Evolutionary conservation across 2,888 invertebrate species (phyloP), one percentile per base, ranked within the genome.

Genomic region (Lycophotia porphyrea): DNA sequence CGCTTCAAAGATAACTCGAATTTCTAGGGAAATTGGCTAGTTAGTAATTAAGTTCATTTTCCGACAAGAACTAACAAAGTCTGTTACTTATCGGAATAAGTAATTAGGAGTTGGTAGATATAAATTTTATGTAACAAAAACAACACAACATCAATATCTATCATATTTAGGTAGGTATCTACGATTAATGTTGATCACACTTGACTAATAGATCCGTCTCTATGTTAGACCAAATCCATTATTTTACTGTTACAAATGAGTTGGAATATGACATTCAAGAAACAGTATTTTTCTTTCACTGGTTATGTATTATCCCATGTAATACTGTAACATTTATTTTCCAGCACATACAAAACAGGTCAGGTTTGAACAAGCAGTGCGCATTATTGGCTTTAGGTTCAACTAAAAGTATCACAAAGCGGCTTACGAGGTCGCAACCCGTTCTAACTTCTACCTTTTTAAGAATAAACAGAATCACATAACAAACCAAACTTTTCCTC

Each of bases 391-490:
- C 78, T 88, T 77, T 71, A 70, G 71, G 76, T 84, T 76, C 77
- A 74, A 74, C 73, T 82, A 77, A 84, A 90, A 90, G 87, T 86
- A 88, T 87, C 87, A 88, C 87, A 89, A 88, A 91, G 86, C 86
- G 84, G 88, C 88, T 91, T 89, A 90, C 85, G 86, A 82, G 85
- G 87, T 84, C 76, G 80, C 85, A 80, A 88, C 81, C 80, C 83
- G 79, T 80, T 78, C 73, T 74, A 91, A 89, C 75, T 82, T 87
- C 73, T 63, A 76, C 73, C 82, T 84, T 74, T 80, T 85, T 81
- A 88, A 87, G 83, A 88, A 88, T 87, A 88, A 88, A 88, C 86
- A 83, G 75, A 88, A 88, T 87, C 82, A 78, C 79, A 82, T 82
- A 75, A 64, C 73, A 74, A 78, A 80, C 69, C 70, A 21, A 90